Conservation (phyloP, 2,888 invertebrate genomes). For the Ormyrus nitidulus region DNA sequence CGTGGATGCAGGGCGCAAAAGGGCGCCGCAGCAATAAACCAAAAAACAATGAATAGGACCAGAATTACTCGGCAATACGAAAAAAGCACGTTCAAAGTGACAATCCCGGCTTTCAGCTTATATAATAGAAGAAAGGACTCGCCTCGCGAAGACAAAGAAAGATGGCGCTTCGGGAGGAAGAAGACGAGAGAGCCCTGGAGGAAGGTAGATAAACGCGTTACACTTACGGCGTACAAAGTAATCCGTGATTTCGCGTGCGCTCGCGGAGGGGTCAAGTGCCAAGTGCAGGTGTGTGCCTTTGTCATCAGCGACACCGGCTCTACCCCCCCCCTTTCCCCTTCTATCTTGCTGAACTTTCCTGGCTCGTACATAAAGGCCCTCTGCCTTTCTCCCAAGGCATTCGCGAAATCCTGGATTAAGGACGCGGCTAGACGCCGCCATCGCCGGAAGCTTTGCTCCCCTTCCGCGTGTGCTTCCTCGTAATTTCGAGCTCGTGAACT, state of each 20-base stretch:
- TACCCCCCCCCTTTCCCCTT: too few relatives aligned
- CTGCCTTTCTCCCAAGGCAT: neutral
- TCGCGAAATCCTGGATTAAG: neutral
- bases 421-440: neutral
- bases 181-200: neutral
- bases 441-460: too few relatives aligned
- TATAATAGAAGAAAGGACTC: too few relatives aligned
- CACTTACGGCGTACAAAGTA: neutral
- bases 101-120: neutral
- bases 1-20: too few relatives aligned
- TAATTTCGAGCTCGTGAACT: conserved; percentile 4
- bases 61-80: neutral
- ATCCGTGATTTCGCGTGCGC: conserved; percentile 12
- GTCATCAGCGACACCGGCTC: neutral
- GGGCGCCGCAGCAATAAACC: too few relatives aligned
- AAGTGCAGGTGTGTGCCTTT: conserved; percentile 1
- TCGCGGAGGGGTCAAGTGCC: conserved; percentile 11
- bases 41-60: neutral
- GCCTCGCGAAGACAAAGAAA: too few relatives aligned
- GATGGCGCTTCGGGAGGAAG: neutral
- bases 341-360: too few relatives aligned
- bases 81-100: neutral
- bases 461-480: neutral
- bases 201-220: neutral
- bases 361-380: neutral